Percentiles rank a stretch among this genome's conserved stretches.
phyloP scores from a whole-genome alignment of 2,888 invertebrate genomes.

The Erannis defoliaria region DNA sequence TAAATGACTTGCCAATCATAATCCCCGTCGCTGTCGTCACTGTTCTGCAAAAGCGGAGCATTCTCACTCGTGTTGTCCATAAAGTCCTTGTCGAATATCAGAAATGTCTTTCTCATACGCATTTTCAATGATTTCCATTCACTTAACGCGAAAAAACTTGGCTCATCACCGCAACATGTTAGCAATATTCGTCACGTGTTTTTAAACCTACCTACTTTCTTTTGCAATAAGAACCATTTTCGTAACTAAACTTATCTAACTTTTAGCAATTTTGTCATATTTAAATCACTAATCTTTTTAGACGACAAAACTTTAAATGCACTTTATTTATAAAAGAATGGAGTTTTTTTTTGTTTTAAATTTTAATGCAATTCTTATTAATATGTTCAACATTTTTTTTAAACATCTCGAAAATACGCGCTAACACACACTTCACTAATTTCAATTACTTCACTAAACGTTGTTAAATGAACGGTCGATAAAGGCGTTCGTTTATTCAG shows the following conservation, averaged over 20 bases:
- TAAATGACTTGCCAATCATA: constrained; percentile 64
- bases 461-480: constrained; percentile 6
- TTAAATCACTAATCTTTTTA: too few species aligned
- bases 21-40: constrained; percentile 52
- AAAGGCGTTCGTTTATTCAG: constrained; percentile 30
- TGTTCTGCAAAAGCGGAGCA: constrained; percentile 62
- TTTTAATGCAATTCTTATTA: background rate
- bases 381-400: background rate
- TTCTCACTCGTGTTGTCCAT: constrained; percentile 54
- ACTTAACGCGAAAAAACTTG: background rate
- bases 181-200: background rate
- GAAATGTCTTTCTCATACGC: constrained; percentile 74
- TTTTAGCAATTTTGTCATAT: too few species aligned
- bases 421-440: too few species aligned
- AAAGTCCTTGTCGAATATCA: constrained; percentile 66
- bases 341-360: background rate
- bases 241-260: background rate
- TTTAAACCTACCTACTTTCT: background rate
- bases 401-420: background rate
- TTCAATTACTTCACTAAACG: background rate
- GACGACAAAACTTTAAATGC: too few species aligned
- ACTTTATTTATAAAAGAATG: too few species aligned
- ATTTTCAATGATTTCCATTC: constrained; percentile 51
- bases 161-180: background rate
- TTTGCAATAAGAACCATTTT: background rate